phyloP scores from a whole-genome alignment of 2,888 invertebrate genomes.

The Poecilobothrus nobilitatus region DNA sequence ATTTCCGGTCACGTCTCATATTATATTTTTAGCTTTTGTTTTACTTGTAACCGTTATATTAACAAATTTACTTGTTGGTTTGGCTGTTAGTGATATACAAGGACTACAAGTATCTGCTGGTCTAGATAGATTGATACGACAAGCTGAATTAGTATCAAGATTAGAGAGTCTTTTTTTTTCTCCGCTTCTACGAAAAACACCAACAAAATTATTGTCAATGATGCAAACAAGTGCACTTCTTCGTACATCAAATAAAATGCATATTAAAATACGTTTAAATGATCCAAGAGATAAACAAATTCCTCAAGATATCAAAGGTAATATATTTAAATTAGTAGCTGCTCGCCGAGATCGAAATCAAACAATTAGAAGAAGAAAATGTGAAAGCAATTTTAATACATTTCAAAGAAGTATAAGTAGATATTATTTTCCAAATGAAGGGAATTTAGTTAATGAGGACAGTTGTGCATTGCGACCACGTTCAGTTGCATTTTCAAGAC shows the following conservation, averaged over 20 bases:
- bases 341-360: constrained; percentile 55
- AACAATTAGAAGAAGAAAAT: constrained; percentile 46
- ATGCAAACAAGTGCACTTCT: constrained; percentile 65
- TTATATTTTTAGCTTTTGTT: constrained; percentile 68
- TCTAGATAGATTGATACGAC: constrained; percentile 67
- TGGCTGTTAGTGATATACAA: constrained; percentile 78
- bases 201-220: constrained; percentile 54
- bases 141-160: constrained; percentile 73
- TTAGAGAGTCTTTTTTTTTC: constrained; percentile 78
- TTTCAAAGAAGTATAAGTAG: constrained; percentile 26
- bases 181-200: constrained; percentile 58
- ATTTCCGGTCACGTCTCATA: constrained; percentile 65
- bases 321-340: constrained; percentile 65
- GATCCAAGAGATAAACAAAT: constrained; percentile 71
- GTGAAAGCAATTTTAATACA: constrained; percentile 39
- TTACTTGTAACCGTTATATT: constrained; percentile 71
- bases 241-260: constrained; percentile 65
- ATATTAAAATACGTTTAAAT: constrained; percentile 68
- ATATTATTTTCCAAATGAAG: constrained; percentile 10
- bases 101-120: constrained; percentile 74
- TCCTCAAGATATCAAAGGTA: constrained; percentile 65
- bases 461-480: constrained; percentile 16
- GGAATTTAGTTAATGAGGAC: constrained; percentile 17
- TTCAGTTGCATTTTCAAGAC: constrained; percentile 17
- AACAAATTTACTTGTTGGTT: constrained; percentile 73